Evolutionary conservation across 2,888 invertebrate species (phyloP), one percentile per base, ranked within the genome.

Genomic region (Pharmacophagus antenor): DNA sequence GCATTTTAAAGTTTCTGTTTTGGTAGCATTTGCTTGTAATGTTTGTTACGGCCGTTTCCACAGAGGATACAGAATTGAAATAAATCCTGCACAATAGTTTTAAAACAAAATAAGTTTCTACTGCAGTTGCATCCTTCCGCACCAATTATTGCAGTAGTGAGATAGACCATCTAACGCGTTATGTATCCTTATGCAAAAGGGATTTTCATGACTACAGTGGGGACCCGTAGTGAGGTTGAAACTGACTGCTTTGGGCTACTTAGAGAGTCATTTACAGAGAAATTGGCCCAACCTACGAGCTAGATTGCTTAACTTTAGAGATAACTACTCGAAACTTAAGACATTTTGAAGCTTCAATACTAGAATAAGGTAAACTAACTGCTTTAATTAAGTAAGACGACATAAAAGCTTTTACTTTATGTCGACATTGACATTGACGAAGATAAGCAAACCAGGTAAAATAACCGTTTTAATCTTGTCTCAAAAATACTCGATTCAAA

Each of bases 331-430:
- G 68, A 78, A 89, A 90, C 88, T 90, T 88, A 71, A 82, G 79
- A 83, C 87, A 79, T 87, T 88, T 87, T 88, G 87, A 85, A 80
- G 80, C 82, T 84, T 81, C 85, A 86, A 84, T 85, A 85, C 81
- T 86, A 76, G 78, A 85, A 87, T 86, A 85, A 87, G 83, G 84
- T 88, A 85, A 82, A 85, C 83, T 82, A 79, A 80, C 80, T 84
- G 82, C 78, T 80, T 82, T 86, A 85, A 86, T 88, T 86, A 86
- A 82, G 79, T 86, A 77, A 79, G 74, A 80, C 75, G 77, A 55
- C 58, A 60, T 65, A 65, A 59, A 63, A 67, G 66, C 57, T 56
- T 51, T 56, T 60, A 17, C 44, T 52, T 52, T 23, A 20, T 18
- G n/a, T 22, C 37, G 10, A 37, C 37, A n/a, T 37, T 15, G 15